A percentile compares a stretch with the other conserved stretches of the same genome.
Evolutionary conservation across 2,797 vertebrate species (phyloP).

Genomic region (Lacerta agilis): DNA sequence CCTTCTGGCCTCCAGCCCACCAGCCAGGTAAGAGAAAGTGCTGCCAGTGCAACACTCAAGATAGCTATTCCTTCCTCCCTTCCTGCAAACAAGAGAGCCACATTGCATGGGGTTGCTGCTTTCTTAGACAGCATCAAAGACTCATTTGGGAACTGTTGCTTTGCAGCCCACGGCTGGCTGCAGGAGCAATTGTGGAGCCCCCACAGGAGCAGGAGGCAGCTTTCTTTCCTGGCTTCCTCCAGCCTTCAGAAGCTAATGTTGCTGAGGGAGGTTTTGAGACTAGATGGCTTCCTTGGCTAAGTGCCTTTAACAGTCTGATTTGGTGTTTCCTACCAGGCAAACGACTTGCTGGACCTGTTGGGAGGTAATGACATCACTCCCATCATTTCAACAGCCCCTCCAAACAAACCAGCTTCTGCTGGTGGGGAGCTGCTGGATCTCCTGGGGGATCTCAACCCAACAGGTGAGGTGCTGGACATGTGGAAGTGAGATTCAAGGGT

Average conservation of each 20-base stretch:
- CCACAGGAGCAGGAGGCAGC: no score
- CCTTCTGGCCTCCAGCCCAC: constrained; percentile 85
- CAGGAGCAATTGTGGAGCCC: not conserved
- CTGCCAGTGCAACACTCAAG: not conserved
- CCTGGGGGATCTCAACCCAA: constrained; percentile 92
- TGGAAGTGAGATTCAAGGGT: no score
- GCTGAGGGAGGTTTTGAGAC: not conserved
- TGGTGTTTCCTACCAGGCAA: constrained; percentile 83
- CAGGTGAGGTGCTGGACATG: constrained; percentile 79
- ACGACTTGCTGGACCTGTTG: constrained; percentile 95
- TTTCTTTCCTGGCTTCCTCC: not conserved
- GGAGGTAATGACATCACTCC: constrained; percentile 92
- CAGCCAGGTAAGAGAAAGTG: constrained; percentile 85
- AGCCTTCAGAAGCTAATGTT: not conserved
- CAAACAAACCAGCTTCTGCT: constrained; percentile 89
- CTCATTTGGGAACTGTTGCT: not conserved
- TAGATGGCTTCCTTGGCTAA: not conserved
- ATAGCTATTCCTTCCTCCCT: not conserved
- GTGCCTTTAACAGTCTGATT: constrained; percentile 4
- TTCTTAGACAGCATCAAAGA: not conserved
- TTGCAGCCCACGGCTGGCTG: not conserved
- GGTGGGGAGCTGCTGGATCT: constrained; percentile 97
- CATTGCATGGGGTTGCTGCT: not conserved
- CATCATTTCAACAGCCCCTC: constrained; percentile 90
- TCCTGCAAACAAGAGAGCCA: not conserved